Base-by-base conservation (phyloP, 2,797 vertebrate genomes). In the Acanthurus lineatus region DNA sequence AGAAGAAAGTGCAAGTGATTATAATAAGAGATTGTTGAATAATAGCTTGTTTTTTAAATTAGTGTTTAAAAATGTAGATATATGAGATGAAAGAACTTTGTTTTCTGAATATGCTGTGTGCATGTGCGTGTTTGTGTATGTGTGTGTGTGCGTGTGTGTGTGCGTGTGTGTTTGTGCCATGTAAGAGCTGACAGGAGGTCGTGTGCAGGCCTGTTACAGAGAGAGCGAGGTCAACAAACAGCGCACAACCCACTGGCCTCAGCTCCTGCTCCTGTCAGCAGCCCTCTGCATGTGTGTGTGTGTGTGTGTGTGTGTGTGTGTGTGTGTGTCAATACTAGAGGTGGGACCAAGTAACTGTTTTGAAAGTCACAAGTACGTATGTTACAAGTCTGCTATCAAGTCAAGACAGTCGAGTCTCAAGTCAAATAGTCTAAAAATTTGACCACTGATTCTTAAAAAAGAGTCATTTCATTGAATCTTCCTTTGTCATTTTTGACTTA, bases 211-310 rank as follows among this genome's bases (percentile, higher is more conserved):
- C 40, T 68, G 61, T 70, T 77, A 25, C 59, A 40, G 60, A 74
- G 71, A 64, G 17, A 82, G 45, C 0, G 2, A 63, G 71, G 82
- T 83, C 68, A 82, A 35, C 20, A 77, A 51, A 68, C 58, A 70
- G 69, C 2, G 1, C 52, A 69, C 35, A 68, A 42, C 69, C 67
- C 69, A 20, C 51, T 64, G 70, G 48, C 64, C 57, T 61, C 17
- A 4, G 54, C 64, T 79, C 58, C 59, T 57, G 69, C 64, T 73
- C 40, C 72, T 86, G 79, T 85, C 69, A 73, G 53, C 66, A 81
- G 67, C 19, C 65, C 28, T 73, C 8, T 76, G 45, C 57, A n/a
- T 52, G 5, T 17, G 40, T 63, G 38, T 58, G 60, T 40, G 28
- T 17, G 10, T 17, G 16, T 28, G n/a, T 35, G 0, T 35, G 32